Percentiles rank a stretch among this genome's conserved stretches.
These are phyloP conservation scores for Nomada flava DNA, from an alignment of 2,888 invertebrate genomes.

Conservation along the genomic window DNA sequence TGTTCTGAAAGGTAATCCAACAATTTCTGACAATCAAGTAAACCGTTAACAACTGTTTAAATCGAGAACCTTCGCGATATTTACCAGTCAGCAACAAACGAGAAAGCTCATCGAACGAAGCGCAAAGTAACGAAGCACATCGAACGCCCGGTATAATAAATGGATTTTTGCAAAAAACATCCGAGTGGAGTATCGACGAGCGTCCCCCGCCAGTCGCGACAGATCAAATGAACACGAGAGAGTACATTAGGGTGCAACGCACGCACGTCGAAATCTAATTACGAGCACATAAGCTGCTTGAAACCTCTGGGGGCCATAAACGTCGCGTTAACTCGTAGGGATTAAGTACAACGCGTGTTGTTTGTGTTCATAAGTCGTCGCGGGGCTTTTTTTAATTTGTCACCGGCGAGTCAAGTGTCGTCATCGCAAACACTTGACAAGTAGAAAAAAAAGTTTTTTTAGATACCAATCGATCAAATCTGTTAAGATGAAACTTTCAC, in stretches of 20 bases:
- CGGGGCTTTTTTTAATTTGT: background rate
- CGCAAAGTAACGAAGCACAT: background rate
- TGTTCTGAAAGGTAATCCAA: too few species aligned
- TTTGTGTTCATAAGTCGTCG: conserved; percentile 35
- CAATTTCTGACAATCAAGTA: too few species aligned
- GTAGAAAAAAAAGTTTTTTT: background rate
- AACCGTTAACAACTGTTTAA: too few species aligned
- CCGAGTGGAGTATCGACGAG: conserved; percentile 16
- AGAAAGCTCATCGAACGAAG: background rate
- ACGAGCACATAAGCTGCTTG: conserved; percentile 73
- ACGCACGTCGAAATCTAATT: conserved; percentile 80
- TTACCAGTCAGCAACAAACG: background rate
- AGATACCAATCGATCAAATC: too few species aligned
- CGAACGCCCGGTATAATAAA: background rate
- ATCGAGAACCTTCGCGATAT: too few species aligned
- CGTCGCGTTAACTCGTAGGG: conserved; percentile 45
- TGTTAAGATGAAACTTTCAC: too few species aligned
- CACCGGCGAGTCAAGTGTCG: background rate
- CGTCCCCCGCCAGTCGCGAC: background rate
- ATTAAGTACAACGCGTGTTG: conserved; percentile 37
- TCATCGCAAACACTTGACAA: background rate
- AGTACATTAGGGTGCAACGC: conserved; percentile 61
- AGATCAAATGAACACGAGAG: conserved; percentile 45
- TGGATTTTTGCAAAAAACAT: conserved; percentile 13
- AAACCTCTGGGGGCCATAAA: conserved; percentile 62